These are phyloP conservation scores for Callaeas wilsoni DNA, from an alignment of 2,113 vertebrate species.

Conservation along the genomic window DNA sequence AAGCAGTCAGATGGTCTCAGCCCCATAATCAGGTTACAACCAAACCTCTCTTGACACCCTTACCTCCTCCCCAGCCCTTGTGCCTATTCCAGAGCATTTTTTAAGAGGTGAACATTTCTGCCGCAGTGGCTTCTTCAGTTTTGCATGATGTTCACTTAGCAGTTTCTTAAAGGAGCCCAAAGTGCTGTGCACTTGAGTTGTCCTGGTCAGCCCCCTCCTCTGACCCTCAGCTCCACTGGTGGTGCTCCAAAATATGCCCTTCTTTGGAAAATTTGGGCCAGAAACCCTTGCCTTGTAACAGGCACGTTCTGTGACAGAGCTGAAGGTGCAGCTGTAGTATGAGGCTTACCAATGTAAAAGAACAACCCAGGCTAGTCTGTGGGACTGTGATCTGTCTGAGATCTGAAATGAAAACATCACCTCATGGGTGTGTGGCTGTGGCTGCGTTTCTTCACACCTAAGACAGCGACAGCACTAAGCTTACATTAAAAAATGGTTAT, in stretches of 20 bases:
- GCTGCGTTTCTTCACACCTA: background rate
- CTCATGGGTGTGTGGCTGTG: rapidly evolving
- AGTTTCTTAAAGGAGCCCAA: background rate
- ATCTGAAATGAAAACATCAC: background rate
- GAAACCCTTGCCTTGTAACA: background rate
- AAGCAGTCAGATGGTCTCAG: background rate
- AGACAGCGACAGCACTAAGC: background rate
- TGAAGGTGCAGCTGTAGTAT: background rate
- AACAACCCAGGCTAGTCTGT: background rate
- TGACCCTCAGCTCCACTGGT: background rate
- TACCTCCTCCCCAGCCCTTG: background rate
- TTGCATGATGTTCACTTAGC: background rate
- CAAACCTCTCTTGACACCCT: background rate
- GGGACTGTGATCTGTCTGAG: background rate
- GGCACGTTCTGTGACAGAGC: background rate
- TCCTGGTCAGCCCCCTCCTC: background rate
- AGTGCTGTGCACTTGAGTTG: rapidly evolving
- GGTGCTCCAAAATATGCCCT: background rate
- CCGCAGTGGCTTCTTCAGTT: background rate
- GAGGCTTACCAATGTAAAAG: background rate
- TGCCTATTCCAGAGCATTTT: background rate
- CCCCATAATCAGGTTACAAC: background rate
- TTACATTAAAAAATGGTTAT: background rate
- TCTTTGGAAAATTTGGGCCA: background rate
- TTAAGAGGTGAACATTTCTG: background rate